Evolutionary conservation across 2,888 invertebrate genomes (phyloP).

Genomic region (Frankliniella intonsa): DNA sequence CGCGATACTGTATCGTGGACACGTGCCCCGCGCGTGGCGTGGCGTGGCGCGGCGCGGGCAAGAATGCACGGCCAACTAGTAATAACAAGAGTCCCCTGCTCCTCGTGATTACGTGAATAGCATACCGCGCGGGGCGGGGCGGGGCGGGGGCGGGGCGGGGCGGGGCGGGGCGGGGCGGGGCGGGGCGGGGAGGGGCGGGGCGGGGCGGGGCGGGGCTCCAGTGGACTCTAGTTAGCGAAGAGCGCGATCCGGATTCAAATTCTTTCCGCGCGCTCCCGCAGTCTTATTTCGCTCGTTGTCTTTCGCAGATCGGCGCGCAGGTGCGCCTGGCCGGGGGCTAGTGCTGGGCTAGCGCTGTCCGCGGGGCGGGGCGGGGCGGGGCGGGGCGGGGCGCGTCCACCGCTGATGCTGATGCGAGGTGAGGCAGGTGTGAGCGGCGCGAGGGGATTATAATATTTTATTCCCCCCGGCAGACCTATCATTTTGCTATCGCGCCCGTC

Average conservation of each 20-base stretch:
- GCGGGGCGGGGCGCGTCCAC: background rate
- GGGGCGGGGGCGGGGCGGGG: background rate
- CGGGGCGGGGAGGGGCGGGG: background rate
- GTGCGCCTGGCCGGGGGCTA: background rate
- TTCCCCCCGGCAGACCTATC: background rate
- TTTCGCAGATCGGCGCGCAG: too few species aligned
- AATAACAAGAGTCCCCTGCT: background rate
- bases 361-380: background rate
- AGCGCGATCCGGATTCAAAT: too few species aligned
- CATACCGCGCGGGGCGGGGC: background rate
- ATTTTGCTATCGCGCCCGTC: background rate
- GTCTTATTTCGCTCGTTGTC: too few species aligned
- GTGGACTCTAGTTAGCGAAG: too few species aligned
- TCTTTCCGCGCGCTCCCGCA: too few species aligned
- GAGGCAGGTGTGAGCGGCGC: background rate
- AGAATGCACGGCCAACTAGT: slow-evolving; percentile 1
- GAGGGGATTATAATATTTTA: background rate
- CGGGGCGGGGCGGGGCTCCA: too few species aligned
- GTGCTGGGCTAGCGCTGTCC: too few species aligned
- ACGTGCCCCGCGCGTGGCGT: background rate
- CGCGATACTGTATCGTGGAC: background rate
- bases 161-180: background rate
- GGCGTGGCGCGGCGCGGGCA: background rate
- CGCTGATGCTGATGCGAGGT: background rate
- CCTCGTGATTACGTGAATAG: background rate